Percentiles rank a stretch among this genome's conserved stretches.
phyloP scores from a whole-genome alignment of 2,888 invertebrate species.

The Nemurella pictetii region DNA sequence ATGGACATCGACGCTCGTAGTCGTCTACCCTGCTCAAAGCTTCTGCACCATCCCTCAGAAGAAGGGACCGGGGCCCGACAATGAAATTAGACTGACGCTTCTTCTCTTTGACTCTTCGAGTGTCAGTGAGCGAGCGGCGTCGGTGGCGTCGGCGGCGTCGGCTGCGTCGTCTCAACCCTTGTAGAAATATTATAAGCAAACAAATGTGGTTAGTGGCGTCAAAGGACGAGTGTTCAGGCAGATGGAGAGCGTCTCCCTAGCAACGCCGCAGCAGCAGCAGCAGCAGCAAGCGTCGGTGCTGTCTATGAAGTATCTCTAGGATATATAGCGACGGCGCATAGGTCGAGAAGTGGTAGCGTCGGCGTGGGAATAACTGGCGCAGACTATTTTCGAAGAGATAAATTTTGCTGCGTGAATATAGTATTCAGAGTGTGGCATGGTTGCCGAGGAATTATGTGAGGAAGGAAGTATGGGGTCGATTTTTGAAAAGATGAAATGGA shows the following conservation, averaged over 20 bases:
- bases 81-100: neutral
- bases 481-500: neutral
- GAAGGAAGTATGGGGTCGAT: neutral
- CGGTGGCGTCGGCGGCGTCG: neutral
- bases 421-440: too few species aligned
- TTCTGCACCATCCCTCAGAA: neutral
- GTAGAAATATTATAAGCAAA: conserved; percentile 7
- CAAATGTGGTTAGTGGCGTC: conserved; percentile 14
- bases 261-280: neutral
- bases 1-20: neutral
- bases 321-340: too few species aligned
- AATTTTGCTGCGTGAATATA: neutral
- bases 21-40: neutral
- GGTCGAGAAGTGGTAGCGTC: too few species aligned
- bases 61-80: neutral
- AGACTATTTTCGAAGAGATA: neutral
- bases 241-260: neutral
- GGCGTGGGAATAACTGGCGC: neutral
- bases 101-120: neutral
- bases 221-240: neutral
- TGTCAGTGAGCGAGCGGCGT: neutral
- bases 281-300: too few species aligned
- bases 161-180: neutral
- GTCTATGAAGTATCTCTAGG: too few species aligned
- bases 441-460: too few species aligned